Conservation (phyloP, 2,888 invertebrate genomes). For the Branchellion lobata region DNA sequence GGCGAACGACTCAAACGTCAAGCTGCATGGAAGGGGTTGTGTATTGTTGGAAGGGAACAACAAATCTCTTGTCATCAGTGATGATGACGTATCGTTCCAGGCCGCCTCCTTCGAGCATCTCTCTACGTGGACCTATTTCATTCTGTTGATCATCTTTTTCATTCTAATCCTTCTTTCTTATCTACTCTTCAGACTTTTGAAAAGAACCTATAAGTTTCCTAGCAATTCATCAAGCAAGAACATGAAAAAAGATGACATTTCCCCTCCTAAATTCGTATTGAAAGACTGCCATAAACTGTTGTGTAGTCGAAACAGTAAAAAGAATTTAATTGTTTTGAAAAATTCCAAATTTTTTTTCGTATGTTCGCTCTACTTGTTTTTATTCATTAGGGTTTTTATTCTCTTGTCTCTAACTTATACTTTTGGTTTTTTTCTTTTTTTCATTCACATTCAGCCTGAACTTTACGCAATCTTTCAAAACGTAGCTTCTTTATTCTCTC, state of each 20-base stretch:
- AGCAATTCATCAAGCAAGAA: background rate
- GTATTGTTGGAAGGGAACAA: background rate
- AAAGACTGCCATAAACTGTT: background rate
- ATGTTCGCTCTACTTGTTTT: conserved; percentile 22
- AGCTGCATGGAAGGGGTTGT: no score
- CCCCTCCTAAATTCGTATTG: background rate
- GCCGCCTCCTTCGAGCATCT: background rate
- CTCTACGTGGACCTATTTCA: background rate
- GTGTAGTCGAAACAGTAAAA: background rate
- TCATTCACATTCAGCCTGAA: conserved; percentile 15
- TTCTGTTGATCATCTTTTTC: background rate
- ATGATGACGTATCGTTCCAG: background rate
- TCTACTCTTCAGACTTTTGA: background rate
- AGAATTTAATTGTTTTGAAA: background rate
- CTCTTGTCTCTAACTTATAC: conserved; percentile 17
- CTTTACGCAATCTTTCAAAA: background rate
- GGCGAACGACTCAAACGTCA: no score
- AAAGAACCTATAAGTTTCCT: background rate
- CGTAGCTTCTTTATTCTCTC: background rate
- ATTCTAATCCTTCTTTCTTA: background rate
- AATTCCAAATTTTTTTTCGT: background rate
- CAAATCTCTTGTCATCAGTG: background rate
- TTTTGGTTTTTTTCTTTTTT: conserved; percentile 31
- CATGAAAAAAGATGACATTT: background rate
- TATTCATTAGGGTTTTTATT: conserved; percentile 36